Evolutionary conservation across 2,888 invertebrate genomes (phyloP), one percentile per base, ranked within the genome.

Genomic region (Sphaeridia pumilis): DNA sequence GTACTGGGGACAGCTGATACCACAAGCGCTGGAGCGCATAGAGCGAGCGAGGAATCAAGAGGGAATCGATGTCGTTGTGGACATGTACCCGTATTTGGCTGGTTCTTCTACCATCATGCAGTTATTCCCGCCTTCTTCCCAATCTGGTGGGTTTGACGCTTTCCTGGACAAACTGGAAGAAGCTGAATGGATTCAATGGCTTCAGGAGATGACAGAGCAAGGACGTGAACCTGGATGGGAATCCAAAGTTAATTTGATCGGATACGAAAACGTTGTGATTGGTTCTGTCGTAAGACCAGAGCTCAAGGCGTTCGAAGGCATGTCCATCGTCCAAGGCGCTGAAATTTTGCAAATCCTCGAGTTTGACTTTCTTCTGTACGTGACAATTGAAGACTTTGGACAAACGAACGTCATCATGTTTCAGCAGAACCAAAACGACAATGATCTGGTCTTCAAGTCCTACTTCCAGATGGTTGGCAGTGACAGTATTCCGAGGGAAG

Each of bases 71-170:
- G 52, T 63, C 3, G 56, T 54, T 3, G 58, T 63, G 10, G 63
- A 63, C 34, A 63, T 63, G 63, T 63, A 63, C 45, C 63, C 63
- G 10, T 63, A 63, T 41, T 31, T 61, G 14, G 63, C 63, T 14
- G 63, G 63, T 4, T 59, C 59, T 5, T 55, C 54, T 1, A 63
- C 63, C 45, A 63, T 63, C 49, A 45, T 63, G 1, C 63, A 63
- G 17, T 41, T 63, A 2, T 44, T 63, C 0, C 63, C 63, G 0
- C 63, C 63, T 2, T 61, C 61, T 3, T 52, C 63, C 0, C 54
- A 56, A 56, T 36, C 58, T n/a, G 54, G 56, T 14, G 63, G 63
- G 7, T 55, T 63, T 34, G 56, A 58, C 5, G 59, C 54, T 4
- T 58, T 63, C 20, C n/a, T 60, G 12, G 53, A 45, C 21, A 58